phyloP scores from a whole-genome alignment of 2,113 vertebrate genomes.

The Oceanodroma tethys region DNA sequence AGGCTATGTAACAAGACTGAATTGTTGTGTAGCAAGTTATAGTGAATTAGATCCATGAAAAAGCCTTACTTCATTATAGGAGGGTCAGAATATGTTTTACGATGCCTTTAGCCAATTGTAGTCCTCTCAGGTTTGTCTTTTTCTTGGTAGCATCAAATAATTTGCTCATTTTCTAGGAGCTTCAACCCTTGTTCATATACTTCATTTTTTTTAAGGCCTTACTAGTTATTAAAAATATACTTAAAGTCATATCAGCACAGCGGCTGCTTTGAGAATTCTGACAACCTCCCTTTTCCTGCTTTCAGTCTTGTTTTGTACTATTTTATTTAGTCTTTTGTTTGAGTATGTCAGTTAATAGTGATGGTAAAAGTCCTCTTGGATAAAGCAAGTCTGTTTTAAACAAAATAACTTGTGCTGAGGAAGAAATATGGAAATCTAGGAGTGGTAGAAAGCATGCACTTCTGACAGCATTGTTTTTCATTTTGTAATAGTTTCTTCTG shows the following conservation, averaged over 20 bases:
- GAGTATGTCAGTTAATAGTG: neutral
- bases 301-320: neutral
- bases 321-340: neutral
- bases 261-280: neutral
- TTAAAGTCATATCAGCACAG: neutral
- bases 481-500: constrained; percentile 13
- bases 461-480: neutral
- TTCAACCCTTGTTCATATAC: neutral
- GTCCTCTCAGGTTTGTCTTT: neutral
- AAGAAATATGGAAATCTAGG: neutral
- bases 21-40: neutral
- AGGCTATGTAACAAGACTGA: neutral
- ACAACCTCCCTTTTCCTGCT: neutral
- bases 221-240: neutral
- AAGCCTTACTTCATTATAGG: neutral
- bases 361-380: neutral
- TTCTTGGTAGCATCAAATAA: neutral
- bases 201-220: neutral
- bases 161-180: neutral
- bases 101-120: neutral
- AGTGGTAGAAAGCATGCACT: neutral
- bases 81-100: neutral
- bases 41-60: neutral
- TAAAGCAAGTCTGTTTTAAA: neutral
- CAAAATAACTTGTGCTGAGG: neutral